Conservation (phyloP, 1,140 invertebrate species). For the Halictus rubicundus region DNA sequence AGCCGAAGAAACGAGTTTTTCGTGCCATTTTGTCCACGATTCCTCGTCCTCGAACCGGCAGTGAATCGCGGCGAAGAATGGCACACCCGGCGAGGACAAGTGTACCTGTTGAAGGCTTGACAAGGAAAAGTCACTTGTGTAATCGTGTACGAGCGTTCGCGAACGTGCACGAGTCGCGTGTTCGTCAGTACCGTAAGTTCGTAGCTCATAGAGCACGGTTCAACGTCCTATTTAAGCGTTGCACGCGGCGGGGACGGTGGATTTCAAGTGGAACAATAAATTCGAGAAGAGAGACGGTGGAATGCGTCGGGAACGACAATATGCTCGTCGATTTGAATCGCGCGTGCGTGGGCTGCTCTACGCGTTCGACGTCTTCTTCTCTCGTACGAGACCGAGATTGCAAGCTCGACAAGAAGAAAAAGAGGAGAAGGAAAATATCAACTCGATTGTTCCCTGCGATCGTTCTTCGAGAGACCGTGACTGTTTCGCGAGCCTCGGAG, state of each 20-base stretch:
- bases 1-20: too few species aligned
- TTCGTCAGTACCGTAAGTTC: constrained; percentile 60
- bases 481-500: not conserved
- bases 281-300: constrained; percentile 38
- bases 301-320: constrained; percentile 61
- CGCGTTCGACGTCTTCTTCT: too few species aligned
- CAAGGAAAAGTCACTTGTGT: not conserved
- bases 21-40: too few species aligned
- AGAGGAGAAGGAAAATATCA: not conserved
- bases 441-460: constrained; percentile 6
- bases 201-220: constrained; percentile 66
- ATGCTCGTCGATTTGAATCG: constrained; percentile 49
- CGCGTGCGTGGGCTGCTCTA: constrained; percentile 16
- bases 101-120: constrained; percentile 12
- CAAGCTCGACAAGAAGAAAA: too few species aligned
- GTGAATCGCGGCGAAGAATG: not conserved
- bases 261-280: constrained; percentile 64
- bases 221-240: constrained; percentile 64
- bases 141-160: not conserved
- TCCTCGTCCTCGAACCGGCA: too few species aligned
- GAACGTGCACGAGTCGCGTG: constrained; percentile 6
- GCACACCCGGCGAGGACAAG: too few species aligned
- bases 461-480: constrained; percentile 2
- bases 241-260: constrained; percentile 28
- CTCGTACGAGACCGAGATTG: too few species aligned